Conservation (phyloP, 2,113 vertebrate species). For the Proterorhinus semilunaris region DNA sequence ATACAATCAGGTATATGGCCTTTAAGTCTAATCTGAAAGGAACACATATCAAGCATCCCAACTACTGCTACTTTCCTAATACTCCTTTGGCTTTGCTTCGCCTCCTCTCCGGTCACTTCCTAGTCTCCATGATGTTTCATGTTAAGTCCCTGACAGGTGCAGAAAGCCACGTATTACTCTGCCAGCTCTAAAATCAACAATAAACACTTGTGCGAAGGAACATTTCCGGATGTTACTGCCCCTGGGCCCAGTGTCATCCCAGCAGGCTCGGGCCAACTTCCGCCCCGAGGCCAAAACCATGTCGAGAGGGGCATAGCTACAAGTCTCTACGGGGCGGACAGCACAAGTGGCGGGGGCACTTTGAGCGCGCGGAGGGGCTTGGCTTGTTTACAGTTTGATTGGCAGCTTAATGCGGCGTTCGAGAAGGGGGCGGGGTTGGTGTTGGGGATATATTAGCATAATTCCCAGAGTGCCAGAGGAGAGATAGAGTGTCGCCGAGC, state of each 20-base stretch:
- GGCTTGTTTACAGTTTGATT: conserved; percentile 74
- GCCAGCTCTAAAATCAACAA: conserved; percentile 65
- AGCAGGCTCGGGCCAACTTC: conserved; percentile 33
- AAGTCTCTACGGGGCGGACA: conserved; percentile 29
- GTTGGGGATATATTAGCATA: conserved; percentile 72
- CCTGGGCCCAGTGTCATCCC: conserved; percentile 26
- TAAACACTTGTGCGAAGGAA: conserved; percentile 22
- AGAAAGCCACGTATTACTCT: conserved; percentile 67
- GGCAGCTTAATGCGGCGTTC: conserved; percentile 69
- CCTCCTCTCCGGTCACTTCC: conserved; percentile 63
- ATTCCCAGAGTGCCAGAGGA: conserved; percentile 68
- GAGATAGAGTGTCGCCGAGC: conserved; percentile 70
- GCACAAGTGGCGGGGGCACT: conserved; percentile 22
- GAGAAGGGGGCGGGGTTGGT: conserved; percentile 57
- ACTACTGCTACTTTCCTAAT: conserved; percentile 8
- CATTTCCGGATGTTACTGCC: conserved; percentile 30
- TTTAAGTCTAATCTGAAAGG: too few relatives aligned
- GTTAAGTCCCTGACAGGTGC: conserved; percentile 69
- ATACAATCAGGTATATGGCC: too few relatives aligned
- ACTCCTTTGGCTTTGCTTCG: conserved; percentile 23
- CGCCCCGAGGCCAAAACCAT: conserved; percentile 28
- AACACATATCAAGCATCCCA: background rate
- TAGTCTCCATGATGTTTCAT: conserved; percentile 72
- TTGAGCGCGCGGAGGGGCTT: conserved; percentile 33
- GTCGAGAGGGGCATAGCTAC: conserved; percentile 41